These are phyloP conservation scores for Gastrophysa polygoni DNA, from an alignment of 2,888 invertebrate species.

Conservation along the genomic window DNA sequence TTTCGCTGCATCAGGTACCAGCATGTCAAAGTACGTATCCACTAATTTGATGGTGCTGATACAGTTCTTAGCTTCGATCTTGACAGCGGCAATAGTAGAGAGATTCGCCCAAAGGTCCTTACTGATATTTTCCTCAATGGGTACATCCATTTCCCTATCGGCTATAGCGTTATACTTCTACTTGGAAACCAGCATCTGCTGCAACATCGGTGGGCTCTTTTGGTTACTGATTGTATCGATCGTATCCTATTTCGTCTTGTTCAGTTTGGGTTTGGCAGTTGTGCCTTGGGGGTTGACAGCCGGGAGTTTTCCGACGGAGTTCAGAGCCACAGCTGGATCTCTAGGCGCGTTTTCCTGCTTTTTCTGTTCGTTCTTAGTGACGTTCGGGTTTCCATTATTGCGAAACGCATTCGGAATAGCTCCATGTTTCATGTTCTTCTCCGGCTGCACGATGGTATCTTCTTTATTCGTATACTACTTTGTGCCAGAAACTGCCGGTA, in stretches of 20 bases:
- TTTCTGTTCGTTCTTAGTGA: conserved; percentile 3
- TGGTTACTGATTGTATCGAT: conserved; percentile 75
- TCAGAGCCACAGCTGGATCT: conserved; percentile 67
- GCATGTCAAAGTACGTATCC: conserved; percentile 19
- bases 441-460: not conserved
- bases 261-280: conserved; percentile 73
- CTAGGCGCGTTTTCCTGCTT: conserved; percentile 24
- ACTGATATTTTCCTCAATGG: conserved; percentile 69
- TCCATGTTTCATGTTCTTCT: conserved; percentile 18
- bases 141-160: conserved; percentile 68
- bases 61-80: too few species aligned
- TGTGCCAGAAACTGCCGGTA: conserved; percentile 15
- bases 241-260: conserved; percentile 72
- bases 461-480: not conserved
- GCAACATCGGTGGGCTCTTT: conserved; percentile 54
- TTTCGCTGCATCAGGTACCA: conserved; percentile 11
- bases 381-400: conserved; percentile 24
- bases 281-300: conserved; percentile 81
- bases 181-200: conserved; percentile 54
- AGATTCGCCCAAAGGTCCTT: conserved; percentile 72
- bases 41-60: conserved; percentile 69
- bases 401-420: conserved; percentile 5
- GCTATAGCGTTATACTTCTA: conserved; percentile 65
- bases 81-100: conserved; percentile 74
- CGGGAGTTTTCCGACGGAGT: conserved; percentile 78